Percentiles rank a stretch among this genome's conserved stretches.
phyloP scores from a whole-genome alignment of 2,888 invertebrate species.

The Steromphala cineraria region DNA sequence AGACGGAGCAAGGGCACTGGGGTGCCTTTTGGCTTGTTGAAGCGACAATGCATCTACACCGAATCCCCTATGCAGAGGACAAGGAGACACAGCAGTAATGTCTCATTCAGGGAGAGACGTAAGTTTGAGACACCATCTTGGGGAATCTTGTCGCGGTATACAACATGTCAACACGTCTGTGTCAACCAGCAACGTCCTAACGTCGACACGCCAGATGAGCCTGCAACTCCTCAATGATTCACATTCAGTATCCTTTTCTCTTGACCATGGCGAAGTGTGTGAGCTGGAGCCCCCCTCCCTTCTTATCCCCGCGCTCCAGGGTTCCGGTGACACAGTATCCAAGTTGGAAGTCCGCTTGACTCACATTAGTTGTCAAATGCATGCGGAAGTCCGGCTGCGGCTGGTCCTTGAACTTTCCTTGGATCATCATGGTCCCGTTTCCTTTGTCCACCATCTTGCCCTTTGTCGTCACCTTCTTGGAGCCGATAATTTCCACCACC shows the following conservation, averaged over 20 bases:
- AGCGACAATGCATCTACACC: neutral
- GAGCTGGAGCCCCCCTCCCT: constrained; percentile 87
- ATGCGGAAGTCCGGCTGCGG: constrained; percentile 75
- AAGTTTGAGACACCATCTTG: too few species aligned
- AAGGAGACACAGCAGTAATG: too few species aligned
- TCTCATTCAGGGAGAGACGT: too few species aligned
- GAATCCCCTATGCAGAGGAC: too few species aligned
- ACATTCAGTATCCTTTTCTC: constrained; percentile 81
- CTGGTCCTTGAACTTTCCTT: constrained; percentile 83
- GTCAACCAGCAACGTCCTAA: neutral
- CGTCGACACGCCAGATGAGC: neutral
- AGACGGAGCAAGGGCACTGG: neutral
- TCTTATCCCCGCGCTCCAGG: constrained; percentile 84
- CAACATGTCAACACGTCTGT: too few species aligned
- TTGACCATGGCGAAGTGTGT: constrained; percentile 92
- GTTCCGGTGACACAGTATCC: constrained; percentile 92
- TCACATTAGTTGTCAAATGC: constrained; percentile 89
- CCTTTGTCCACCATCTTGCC: constrained; percentile 88
- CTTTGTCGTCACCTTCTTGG: constrained; percentile 84
- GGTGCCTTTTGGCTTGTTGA: neutral
- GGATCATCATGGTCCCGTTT: constrained; percentile 86
- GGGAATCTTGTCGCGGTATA: too few species aligned
- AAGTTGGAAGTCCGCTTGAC: constrained; percentile 90
- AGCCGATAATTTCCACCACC: constrained; percentile 89
- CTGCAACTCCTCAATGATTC: neutral